Conservation (phyloP, 2,888 invertebrate genomes). For the Latrodectus elegans region DNA sequence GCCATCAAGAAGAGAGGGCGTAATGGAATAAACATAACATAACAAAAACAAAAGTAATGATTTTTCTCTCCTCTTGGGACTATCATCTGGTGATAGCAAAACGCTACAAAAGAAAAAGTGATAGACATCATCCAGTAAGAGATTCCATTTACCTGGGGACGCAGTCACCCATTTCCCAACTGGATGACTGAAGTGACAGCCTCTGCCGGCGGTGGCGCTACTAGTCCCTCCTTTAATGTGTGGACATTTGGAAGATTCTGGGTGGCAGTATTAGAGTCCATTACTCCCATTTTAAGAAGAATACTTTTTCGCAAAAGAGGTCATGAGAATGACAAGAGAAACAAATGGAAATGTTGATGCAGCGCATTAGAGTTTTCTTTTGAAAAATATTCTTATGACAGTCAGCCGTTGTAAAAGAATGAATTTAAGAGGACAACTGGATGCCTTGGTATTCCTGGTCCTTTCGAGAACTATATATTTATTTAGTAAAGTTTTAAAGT, state of each 20-base stretch:
- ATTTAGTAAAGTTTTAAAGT: no score
- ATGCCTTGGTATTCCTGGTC: not conserved
- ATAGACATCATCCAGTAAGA: slow-evolving; percentile 40
- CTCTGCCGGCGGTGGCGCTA: slow-evolving; percentile 30
- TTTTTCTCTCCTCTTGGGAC: slow-evolving; percentile 19
- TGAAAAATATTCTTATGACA: slow-evolving; percentile 53
- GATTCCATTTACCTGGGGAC: slow-evolving; percentile 43
- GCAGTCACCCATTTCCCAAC: slow-evolving; percentile 6
- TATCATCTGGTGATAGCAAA: slow-evolving; percentile 8
- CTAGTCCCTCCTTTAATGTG: slow-evolving; percentile 8
- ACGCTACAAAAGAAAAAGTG: slow-evolving; percentile 45
- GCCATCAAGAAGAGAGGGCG: slow-evolving; percentile 15
- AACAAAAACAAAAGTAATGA: slow-evolving; percentile 23
- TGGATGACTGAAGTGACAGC: slow-evolving; percentile 30
- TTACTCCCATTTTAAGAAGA: slow-evolving; percentile 50
- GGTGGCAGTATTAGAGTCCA: slow-evolving; percentile 35
- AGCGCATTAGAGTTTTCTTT: slow-evolving; percentile 23
- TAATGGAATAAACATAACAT: slow-evolving; percentile 42
- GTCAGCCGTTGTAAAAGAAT: slow-evolving; percentile 4
- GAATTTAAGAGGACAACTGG: not conserved
- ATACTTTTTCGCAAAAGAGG: slow-evolving; percentile 9
- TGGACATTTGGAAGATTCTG: slow-evolving; percentile 18
- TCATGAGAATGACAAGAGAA: slow-evolving; percentile 28
- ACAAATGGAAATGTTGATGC: slow-evolving; percentile 55
- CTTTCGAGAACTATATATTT: no score